phyloP scores from a whole-genome alignment of 2,797 vertebrate species.

The Acanthopagrus latus region DNA sequence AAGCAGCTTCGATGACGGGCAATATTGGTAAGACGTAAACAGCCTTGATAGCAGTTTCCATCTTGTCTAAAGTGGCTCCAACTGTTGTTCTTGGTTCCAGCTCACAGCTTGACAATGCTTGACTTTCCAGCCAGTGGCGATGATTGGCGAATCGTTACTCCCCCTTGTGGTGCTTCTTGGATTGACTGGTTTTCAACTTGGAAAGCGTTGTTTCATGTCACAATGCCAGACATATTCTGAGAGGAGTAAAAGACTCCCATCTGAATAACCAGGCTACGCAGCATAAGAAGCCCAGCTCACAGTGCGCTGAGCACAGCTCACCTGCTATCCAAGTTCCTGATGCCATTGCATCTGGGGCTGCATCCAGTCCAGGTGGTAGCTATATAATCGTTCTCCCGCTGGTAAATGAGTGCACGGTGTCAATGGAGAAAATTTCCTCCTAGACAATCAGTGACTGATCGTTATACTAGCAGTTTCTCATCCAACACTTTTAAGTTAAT shows the following conservation, averaged over 20 bases:
- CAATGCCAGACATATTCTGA: no score
- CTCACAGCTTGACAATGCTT: no score
- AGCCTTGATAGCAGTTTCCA: no score
- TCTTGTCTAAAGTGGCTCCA: no score
- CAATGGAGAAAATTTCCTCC: neutral
- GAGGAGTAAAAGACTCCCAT: neutral
- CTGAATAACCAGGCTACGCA: neutral
- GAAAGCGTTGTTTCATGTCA: no score
- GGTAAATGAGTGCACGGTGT: neutral
- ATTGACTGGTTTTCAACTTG: no score
- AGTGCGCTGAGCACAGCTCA: neutral
- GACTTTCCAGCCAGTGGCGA: no score
- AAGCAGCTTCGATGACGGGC: no score
- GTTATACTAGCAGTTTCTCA: neutral
- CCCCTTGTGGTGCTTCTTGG: neutral
- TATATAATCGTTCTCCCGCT: neutral
- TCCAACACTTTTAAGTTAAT: neutral
- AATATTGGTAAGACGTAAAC: no score
- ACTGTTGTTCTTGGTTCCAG: no score
- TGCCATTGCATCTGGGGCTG: conserved; percentile 3
- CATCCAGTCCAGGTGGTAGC: neutral
- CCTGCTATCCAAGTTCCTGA: neutral
- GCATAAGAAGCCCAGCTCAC: neutral
- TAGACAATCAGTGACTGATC: neutral
- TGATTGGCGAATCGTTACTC: no score